Percentiles rank a stretch among this genome's conserved stretches.
These are phyloP conservation scores for Brienomyrus brachyistius DNA, from an alignment of 2,113 vertebrate species.

Conservation along the genomic window DNA sequence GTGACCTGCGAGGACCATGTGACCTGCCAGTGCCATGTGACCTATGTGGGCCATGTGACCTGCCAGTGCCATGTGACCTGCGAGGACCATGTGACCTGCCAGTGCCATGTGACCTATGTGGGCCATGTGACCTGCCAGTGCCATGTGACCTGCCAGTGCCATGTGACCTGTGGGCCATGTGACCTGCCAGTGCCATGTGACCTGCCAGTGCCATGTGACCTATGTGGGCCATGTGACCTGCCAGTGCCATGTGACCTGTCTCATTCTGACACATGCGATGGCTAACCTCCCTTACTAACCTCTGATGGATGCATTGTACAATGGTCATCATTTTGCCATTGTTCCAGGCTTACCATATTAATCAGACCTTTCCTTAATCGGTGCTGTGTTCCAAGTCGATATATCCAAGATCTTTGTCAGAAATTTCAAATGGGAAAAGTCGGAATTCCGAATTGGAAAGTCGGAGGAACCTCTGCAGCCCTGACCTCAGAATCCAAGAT, in stretches of 20 bases:
- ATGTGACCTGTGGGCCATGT: neutral
- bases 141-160: neutral
- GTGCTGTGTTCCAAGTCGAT: neutral
- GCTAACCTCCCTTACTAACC: neutral
- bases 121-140: neutral
- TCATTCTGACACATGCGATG: neutral
- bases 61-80: no score
- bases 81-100: neutral
- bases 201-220: neutral
- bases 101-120: no score
- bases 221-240: neutral
- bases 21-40: neutral
- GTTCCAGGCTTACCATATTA: neutral
- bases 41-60: neutral
- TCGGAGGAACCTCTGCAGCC: no score
- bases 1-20: no score
- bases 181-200: neutral
- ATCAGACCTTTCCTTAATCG: neutral
- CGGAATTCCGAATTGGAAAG: no score
- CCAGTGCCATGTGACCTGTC: neutral
- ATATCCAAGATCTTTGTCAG: neutral
- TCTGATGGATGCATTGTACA: neutral
- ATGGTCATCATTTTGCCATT: neutral
- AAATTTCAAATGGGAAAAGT: neutral
- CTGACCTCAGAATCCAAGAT: no score